Evolutionary conservation across 2,888 invertebrate species (phyloP), one percentile per base, ranked within the genome.

Genomic region (Amphipoea lucens): DNA sequence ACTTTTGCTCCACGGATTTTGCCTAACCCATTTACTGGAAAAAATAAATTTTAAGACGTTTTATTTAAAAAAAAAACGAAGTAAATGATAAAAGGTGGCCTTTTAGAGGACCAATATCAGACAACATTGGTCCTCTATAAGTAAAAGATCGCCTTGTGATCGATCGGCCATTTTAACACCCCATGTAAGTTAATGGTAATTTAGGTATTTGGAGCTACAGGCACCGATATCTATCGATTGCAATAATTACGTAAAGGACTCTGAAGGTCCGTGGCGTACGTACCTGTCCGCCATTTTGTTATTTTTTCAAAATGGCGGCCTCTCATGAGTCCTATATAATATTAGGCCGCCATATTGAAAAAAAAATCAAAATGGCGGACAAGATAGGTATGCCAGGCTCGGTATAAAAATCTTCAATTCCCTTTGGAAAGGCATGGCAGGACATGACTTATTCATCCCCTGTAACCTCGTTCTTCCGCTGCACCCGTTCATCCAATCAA

Each of bases 401-500:
- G 7, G 7, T 57, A 57, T 57, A 57, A 57, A 57, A 57, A 57
- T 57, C 54, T 54, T 9, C 54, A 57, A 57, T 57, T 0, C 54
- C 23, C 54, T 57, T 23, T 57, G 7, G 0, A 57, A 57, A 57
- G 57, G 57, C 57, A 23, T 57, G 11, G 23, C 23, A 23, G 11
- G 40, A 23, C 42, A 79, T 48, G 70, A 65, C 65, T 69, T 83
- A 82, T 72, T 78, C 62, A 77, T 62, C 7, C 20, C 29, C 14
- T 40, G 76, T 70, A 73, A 65, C 62, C 76, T 36, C 57, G 40
- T 48, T 79, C 57, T 79, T 65, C 29, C 79, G 78, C 77, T 79
- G 77, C 87, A 71, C 6, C 29, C 29, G 57, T 72, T 88, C 90
- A 81, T 89, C 91, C 93, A 93, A 94, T 94, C 93, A 93, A 92